Base-by-base conservation (phyloP, 2,797 vertebrate genomes). In the Acipenser transmontanus region DNA sequence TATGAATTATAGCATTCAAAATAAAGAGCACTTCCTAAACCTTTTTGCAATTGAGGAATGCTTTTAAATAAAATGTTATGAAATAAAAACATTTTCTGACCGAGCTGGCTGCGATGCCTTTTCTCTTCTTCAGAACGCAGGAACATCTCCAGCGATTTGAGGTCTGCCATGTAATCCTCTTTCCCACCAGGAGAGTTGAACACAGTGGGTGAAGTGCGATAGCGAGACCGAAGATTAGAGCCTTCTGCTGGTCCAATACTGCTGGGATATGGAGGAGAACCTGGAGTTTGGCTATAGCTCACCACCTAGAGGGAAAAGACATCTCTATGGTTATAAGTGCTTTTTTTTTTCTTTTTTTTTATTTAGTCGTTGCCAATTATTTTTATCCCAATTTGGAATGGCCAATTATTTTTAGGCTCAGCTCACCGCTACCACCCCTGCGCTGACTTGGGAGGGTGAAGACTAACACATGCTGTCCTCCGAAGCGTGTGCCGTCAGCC, bases 121-220 rank as follows among this genome's bases (percentile, higher is more conserved):
- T 91, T 98, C 82, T 98, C 95, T 70, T 98, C 95, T 74, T 99
- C 95, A 0, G 82, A 85, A 57, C 83, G 90, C 7, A 99, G 89
- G 72, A 98, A 98, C 71, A 83, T 86, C 74, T 96, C 94, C 71
- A 98, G 74, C 12, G 87, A 89, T 64, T 92, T 94, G 11, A 93
- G 85, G 71, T 98, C 93, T 1, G 93, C 92, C 76, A 99, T 95
- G 50, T 88, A 98, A 65, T 97, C 96, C 1, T 98, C 95, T 59
- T 95, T 94, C 56, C 84, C 93, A 20, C 91, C 87, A 1, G 93
- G 93, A 0, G 94, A 93, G 52, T 83, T 96, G 13, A 96, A 97
- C 1, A 91, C 85, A 0, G 90, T 87, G 8, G 96, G 94, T 0
- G 95, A 93, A 0, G 93, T 91, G 1, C 95, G 91, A 73, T 96